A percentile compares a stretch with the other conserved stretches of the same genome.
Evolutionary conservation across 2,113 vertebrate species (phyloP).

Genomic region (Bufo bufo): DNA sequence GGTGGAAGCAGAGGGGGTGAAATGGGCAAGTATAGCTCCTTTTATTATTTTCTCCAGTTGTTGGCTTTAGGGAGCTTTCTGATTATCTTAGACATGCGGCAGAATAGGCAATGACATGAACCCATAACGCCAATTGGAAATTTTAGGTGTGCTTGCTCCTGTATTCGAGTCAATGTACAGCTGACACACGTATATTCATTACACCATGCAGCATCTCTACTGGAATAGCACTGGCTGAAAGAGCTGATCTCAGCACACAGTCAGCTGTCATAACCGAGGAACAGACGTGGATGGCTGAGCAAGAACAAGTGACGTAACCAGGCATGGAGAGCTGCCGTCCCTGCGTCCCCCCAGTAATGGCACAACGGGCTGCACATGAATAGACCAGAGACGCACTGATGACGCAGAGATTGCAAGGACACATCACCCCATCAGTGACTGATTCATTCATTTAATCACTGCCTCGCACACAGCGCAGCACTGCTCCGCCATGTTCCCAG

Average conservation of each 20-base stretch:
- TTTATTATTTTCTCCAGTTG: no score
- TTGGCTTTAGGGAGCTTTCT: no score
- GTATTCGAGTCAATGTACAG: no score
- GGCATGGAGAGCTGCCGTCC: not conserved
- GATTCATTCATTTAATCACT: not conserved
- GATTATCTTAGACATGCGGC: no score
- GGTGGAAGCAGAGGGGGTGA: no score
- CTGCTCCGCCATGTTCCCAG: no score
- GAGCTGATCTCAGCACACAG: constrained; percentile 14
- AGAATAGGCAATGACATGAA: no score
- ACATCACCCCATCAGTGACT: not conserved
- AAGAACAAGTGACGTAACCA: constrained; percentile 41
- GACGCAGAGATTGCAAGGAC: not conserved
- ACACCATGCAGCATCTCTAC: not conserved
- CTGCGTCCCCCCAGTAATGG: no score
- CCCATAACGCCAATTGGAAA: no score
- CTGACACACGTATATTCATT: no score
- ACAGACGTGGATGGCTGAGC: constrained; percentile 29
- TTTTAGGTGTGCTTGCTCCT: no score
- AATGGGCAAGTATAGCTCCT: no score
- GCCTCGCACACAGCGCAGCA: not conserved
- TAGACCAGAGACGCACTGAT: not conserved
- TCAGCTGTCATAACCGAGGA: not conserved
- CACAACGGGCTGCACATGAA: not conserved
- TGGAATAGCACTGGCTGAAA: not conserved